Base-by-base conservation (phyloP, 2,888 invertebrate genomes). In the Lasioglossum vierecki region DNA sequence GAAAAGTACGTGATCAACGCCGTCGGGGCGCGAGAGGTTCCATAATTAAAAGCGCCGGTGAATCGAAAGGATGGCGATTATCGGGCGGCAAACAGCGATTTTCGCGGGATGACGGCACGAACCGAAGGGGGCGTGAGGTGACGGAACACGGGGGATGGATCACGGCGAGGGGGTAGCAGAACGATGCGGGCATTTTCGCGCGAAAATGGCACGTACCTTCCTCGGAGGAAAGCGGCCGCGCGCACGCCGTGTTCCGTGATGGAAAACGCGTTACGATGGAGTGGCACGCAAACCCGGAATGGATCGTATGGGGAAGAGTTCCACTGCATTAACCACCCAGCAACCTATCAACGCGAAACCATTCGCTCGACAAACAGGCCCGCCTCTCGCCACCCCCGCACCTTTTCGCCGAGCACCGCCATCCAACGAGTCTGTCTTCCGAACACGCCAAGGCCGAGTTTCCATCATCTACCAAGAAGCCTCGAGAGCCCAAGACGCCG, bases 231-330 rank as follows among this genome's bases (percentile, higher is more conserved):
- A 88, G 71, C 85, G 71, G 73, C 53, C 76, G 18, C 41, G 18
- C 41, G 57, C n/a, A n/a, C 26, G 57, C 74, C n/a, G 1, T 53
- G 85, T 71, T 79, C 79, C 79, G 87, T 87, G 92, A 91, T 92
- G 91, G 92, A 92, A 91, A 92, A 92, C 92, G 89, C 92, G 91
- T 91, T 90, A 92, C 89, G 89, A 90, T 90, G 85, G 88, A 92
- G 88, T 87, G 87, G 83, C 90, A 86, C 92, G 91, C 88, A 89
- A 91, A 80, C 86, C 73, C 63, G 87, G 89, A 90, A 92, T 91
- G 91, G 90, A 91, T 90, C 89, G 86, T 88, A 83, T 85, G 78
- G 80, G 87, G 85, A 89, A 89, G 88, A 91, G 83, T 89, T 88
- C 88, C 87, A 78, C 84, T 87, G 88, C 91, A 92, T 92, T 92